Conservation (phyloP, 2,113 vertebrate genomes). For the Hypomesus transpacificus region DNA sequence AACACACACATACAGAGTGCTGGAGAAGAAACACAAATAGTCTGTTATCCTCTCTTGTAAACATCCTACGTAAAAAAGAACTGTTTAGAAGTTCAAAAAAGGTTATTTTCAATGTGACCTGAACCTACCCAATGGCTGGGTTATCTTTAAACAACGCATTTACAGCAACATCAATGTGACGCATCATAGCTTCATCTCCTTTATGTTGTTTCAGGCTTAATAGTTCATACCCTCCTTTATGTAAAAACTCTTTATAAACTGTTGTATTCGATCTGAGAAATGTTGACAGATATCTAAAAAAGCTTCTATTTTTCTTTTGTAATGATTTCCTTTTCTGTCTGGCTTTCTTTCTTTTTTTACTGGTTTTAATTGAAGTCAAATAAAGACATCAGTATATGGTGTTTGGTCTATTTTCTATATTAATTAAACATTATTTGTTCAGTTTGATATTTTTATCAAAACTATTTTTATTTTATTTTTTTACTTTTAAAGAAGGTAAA, state of each 20-base stretch:
- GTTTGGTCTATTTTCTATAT: no score
- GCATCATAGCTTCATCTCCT: neutral
- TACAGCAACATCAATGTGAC: neutral
- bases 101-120: no score
- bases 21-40: no score
- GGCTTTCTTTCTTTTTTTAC: constrained; percentile 16
- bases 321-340: constrained; percentile 20
- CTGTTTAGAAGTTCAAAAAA: no score
- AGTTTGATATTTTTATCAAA: no score
- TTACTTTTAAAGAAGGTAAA: constrained; percentile 30
- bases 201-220: neutral
- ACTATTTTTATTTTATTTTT: constrained; percentile 19
- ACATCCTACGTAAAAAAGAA: no score
- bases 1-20: no score
- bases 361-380: constrained; percentile 33
- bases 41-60: no score
- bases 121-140: no score
- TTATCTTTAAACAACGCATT: neutral
- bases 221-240: constrained; percentile 30
- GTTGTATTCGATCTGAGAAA: constrained; percentile 31
- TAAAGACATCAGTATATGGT: no score
- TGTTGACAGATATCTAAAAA: constrained; percentile 29
- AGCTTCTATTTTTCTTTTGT: constrained; percentile 26
- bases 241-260: constrained; percentile 34
- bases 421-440: no score